These are phyloP conservation scores for Melipona beecheii DNA, from an alignment of 2,888 invertebrate species.

Conservation along the genomic window DNA sequence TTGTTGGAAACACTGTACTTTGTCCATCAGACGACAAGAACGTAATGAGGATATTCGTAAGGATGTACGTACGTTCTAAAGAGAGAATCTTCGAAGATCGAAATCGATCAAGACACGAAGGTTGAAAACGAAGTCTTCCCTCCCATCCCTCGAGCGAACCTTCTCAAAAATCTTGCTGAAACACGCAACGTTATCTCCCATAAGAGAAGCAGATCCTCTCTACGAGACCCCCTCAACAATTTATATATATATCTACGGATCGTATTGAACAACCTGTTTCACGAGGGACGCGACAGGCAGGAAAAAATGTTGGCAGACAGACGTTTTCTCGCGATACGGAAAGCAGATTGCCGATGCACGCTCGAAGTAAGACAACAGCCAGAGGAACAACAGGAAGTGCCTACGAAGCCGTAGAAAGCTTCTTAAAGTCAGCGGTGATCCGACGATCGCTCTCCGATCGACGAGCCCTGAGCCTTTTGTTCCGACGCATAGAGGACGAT, in stretches of 20 bases:
- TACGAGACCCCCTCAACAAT: not conserved
- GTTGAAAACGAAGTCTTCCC: not conserved
- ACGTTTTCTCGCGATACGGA: constrained; percentile 23
- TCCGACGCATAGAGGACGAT: constrained; percentile 14
- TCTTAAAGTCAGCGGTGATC: constrained; percentile 17
- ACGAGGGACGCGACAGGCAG: not conserved
- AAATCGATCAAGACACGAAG: not conserved
- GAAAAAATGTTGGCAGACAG: constrained; percentile 9
- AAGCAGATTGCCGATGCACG: constrained; percentile 24
- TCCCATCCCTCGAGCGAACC: not conserved
- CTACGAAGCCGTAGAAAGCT: constrained; percentile 24
- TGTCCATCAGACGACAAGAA: not conserved
- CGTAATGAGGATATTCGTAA: not conserved
- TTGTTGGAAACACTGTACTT: no score
- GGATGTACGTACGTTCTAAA: not conserved
- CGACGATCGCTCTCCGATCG: not conserved
- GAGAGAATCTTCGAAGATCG: not conserved
- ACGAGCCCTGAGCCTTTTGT: constrained; percentile 26
- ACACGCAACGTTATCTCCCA: not conserved
- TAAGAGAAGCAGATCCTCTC: constrained; percentile 19
- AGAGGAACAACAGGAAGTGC: constrained; percentile 24
- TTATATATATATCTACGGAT: not conserved
- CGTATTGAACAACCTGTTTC: constrained; percentile 27
- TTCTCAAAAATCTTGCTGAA: not conserved
- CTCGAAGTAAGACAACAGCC: constrained; percentile 20